Base-by-base conservation (phyloP, 1,140 invertebrate genomes). In the Phymastichus coffea region DNA sequence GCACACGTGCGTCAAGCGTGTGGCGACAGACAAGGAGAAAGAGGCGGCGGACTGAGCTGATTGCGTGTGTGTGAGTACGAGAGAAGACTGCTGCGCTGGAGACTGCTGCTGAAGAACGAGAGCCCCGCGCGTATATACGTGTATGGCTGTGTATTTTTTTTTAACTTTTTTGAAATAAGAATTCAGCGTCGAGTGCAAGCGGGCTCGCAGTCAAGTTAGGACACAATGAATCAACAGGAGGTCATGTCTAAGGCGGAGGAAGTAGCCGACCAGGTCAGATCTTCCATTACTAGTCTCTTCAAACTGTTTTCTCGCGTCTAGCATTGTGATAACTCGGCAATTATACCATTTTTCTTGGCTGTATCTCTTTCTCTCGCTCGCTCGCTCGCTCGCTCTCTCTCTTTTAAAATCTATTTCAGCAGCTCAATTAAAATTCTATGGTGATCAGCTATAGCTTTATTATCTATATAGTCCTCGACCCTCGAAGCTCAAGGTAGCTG, bases 221-320 rank as follows among this genome's bases (percentile, higher is more conserved):
- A n/a, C n/a, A 92, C 92, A 89, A 86, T 87, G 83, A 85, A 86
- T 80, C 89, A 91, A 77, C 92, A 90, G 79, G 92, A 95, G 85
- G 87, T 94, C 72, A 83, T 97, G 70, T 86, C 92, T 59, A 92
- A 88, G 74, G 94, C 93, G 38, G 94, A 98, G 83, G 94, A 97
- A 80, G 82, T 95, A 70, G 94, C 93, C 56, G 95, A 98, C 81
- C 92, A 95, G 88, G 95, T 97, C 84, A 84, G 65, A 72, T 52
- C 57, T 40, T 55, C 58, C 52, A 43, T 33, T 54, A 26, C 33
- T n/a, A n/a, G n/a, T n/a, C n/a, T n/a, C n/a, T n/a, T n/a, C n/a
- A n/a, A n/a, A 12, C 10, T 12, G 25, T 20, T 38, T 22, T 19
- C 20, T 14, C 22, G 30, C 30, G 10, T 19, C 7, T 28, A 43